Percentiles rank a stretch among this genome's conserved stretches.
Conservation (phyloP, 1,140 invertebrate species). For the Battus philenor region DNA sequence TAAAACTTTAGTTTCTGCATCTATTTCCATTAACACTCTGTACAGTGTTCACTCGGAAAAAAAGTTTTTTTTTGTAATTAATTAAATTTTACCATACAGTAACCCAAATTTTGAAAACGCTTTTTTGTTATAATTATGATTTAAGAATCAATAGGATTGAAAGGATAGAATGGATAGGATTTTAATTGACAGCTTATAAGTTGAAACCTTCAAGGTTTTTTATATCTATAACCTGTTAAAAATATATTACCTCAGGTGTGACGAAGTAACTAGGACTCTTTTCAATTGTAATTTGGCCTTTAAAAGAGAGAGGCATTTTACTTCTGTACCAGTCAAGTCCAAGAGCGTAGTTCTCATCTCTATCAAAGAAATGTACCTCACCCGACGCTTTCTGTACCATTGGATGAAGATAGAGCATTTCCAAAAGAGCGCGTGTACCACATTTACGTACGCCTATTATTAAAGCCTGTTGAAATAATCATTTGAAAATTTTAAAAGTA, state of each 20-base stretch:
- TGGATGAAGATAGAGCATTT: constrained; percentile 96
- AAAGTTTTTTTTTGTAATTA: too few species aligned
- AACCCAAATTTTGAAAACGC: too few species aligned
- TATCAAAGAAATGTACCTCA: constrained; percentile 96
- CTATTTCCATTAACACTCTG: too few species aligned
- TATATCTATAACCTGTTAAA: too few species aligned
- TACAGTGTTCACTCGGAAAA: too few species aligned
- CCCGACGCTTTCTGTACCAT: constrained; percentile 94
- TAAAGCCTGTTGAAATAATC: constrained; percentile 82
- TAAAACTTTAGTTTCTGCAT: too few species aligned
- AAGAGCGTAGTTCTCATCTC: constrained; percentile 91
- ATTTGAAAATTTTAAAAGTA: too few species aligned
- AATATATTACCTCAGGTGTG: constrained; percentile 88
- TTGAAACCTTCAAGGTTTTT: too few species aligned
- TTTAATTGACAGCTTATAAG: too few species aligned
- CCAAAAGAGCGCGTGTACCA: constrained; percentile 93
- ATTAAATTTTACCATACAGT: too few species aligned
- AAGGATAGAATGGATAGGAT: too few species aligned
- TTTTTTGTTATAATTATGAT: too few species aligned
- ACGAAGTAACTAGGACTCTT: constrained; percentile 99
- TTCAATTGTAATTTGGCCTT: constrained; percentile 95
- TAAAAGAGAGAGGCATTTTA: constrained; percentile 94
- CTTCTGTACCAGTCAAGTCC: constrained; percentile 95
- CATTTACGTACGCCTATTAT: constrained; percentile 97
- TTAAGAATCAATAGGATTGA: constrained; percentile 15